Conservation (phyloP, 2,113 vertebrate species). For the Dipodomys ordii region DNA sequence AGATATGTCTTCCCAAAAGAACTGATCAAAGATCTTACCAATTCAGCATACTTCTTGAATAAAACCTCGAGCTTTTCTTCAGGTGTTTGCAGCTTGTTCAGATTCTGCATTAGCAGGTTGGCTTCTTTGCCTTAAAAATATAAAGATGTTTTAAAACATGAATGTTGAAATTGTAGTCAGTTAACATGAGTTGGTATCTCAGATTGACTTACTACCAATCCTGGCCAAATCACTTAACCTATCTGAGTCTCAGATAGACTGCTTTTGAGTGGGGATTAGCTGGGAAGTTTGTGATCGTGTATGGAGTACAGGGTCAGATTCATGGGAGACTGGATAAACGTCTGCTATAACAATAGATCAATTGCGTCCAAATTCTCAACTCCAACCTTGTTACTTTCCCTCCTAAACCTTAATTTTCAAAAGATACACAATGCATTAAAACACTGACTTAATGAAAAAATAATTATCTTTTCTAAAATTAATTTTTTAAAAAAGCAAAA, state of each 20-base stretch:
- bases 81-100: conserved; percentile 90
- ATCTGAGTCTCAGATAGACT: neutral
- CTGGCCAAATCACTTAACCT: neutral
- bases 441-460: neutral
- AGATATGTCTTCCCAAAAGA: conserved; percentile 1
- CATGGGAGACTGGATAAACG: neutral
- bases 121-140: conserved; percentile 89
- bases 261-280: neutral
- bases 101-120: conserved; percentile 89
- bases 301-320: neutral
- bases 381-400: neutral
- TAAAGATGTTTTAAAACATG: conserved; percentile 31
- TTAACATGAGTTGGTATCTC: neutral
- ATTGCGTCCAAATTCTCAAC: neutral
- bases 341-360: neutral
- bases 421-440: neutral
- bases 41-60: conserved; percentile 92
- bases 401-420: conserved; percentile 6
- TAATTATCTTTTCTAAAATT: neutral
- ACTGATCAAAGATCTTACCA: conserved; percentile 88
- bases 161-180: conserved; percentile 3
- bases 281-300: neutral
- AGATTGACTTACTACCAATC: neutral
- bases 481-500: neutral
- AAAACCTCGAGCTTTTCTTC: conserved; percentile 94